Evolutionary conservation across 1,140 invertebrate species (phyloP).

Genomic region (Solenopsis fugax): DNA sequence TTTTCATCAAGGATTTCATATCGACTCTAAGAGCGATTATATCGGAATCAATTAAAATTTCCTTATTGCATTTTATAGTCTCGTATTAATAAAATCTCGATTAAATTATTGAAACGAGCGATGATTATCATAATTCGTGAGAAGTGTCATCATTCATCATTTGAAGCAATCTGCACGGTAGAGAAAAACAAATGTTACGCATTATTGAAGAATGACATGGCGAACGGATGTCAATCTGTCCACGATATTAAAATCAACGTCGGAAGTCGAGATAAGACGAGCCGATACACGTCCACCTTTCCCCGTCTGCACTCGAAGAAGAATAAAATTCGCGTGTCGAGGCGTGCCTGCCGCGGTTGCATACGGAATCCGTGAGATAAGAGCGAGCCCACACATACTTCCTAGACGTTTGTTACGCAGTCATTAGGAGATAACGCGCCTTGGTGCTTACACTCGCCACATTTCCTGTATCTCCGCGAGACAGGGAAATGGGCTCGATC

Average conservation of each 20-base stretch:
- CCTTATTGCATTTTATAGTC: neutral
- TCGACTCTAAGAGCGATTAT: neutral
- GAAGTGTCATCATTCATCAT: neutral
- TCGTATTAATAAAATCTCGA: constrained; percentile 15
- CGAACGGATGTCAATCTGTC: neutral
- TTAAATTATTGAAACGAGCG: neutral
- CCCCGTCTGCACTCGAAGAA: neutral
- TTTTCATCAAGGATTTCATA: constrained; percentile 23
- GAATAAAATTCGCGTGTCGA: neutral
- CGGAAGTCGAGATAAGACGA: constrained; percentile 39
- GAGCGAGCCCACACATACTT: constrained; percentile 22
- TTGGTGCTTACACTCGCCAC: neutral
- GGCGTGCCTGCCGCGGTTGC: constrained; percentile 38
- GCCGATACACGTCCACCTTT: neutral
- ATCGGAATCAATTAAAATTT: constrained; percentile 15
- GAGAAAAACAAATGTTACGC: neutral
- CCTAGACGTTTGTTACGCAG: constrained; percentile 28
- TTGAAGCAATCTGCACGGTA: neutral
- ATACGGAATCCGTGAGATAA: constrained; percentile 27
- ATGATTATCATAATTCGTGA: neutral
- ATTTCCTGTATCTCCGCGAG: constrained; percentile 44
- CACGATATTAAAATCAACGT: constrained; percentile 27
- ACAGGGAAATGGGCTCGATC: neutral
- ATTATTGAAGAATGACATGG: neutral
- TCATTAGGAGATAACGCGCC: constrained; percentile 11